phyloP scores from a whole-genome alignment of 2,113 vertebrate species.

The Struthio camelus region DNA sequence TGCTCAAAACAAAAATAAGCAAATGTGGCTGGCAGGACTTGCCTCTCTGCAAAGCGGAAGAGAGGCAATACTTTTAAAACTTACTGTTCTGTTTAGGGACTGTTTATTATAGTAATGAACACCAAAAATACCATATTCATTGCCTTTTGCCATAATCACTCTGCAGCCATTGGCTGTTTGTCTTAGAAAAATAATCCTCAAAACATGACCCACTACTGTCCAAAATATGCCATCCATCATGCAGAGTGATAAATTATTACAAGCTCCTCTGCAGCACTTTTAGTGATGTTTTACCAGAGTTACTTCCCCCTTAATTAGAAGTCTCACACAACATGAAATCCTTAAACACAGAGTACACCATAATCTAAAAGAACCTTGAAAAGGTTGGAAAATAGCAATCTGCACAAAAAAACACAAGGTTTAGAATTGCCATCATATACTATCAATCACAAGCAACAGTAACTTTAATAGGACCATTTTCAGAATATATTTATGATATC shows the following conservation, averaged over 20 bases:
- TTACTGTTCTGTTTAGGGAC: neutral
- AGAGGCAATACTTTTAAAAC: neutral
- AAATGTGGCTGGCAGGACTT: neutral
- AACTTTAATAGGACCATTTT: conserved; percentile 14
- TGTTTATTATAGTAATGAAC: neutral
- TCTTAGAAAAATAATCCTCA: conserved; percentile 25
- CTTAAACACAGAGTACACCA: conserved; percentile 4
- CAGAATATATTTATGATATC: conserved; percentile 37
- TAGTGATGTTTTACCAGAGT: conserved; percentile 39
- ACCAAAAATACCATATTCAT: neutral
- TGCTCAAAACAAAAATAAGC: neutral
- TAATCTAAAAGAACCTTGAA: conserved; percentile 42
- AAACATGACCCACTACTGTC: neutral
- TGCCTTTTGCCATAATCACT: neutral
- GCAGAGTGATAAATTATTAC: neutral
- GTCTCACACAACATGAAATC: conserved; percentile 51
- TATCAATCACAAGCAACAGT: conserved; percentile 37
- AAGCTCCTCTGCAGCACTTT: neutral
- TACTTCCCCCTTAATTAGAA: conserved; percentile 52
- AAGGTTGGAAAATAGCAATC: conserved; percentile 51
- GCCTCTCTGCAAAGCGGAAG: neutral
- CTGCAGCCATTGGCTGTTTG: neutral
- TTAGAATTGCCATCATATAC: conserved; percentile 38
- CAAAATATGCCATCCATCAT: neutral
- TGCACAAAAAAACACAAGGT: conserved; percentile 48